Evolutionary conservation across 2,113 vertebrate genomes (phyloP), one percentile per base, ranked within the genome.

Genomic region (Ramphastos sulfuratus): DNA sequence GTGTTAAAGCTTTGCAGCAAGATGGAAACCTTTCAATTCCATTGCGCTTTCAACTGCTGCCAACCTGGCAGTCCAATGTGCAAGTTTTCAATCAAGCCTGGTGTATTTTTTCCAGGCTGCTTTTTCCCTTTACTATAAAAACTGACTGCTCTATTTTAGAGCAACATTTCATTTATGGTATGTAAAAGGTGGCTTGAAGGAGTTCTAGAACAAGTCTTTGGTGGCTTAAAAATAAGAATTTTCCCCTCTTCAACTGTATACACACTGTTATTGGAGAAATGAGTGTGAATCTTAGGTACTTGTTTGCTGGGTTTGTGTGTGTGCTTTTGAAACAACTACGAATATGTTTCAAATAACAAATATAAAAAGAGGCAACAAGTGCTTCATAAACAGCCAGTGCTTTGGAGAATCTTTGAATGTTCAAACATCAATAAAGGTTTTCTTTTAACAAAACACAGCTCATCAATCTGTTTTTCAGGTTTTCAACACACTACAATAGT

Each of bases 11-110:
- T 97, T 93, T 92, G 89, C 3, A 3, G 87, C 6, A 63, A 87
- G 82, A 79, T 94, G 96, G 96, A 95, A 94, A 91, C 64, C 58
- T 94, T 95, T 95, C 93, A 91, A 88, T 94, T 88, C 71, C 86
- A 75, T 21, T 86, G 66, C 52, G 37, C 95, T 96, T 97, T 96
- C 71, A 96, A 92, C 66, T 10, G 6, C 79, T 96, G 97, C 97
- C 97, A 97, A 96, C 75, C 93, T 95, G 96, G 94, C 90, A 93
- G 58, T 93, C 23, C 31, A 72, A 50, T 5, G 2, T 67, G 89
- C 70, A 93, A 94, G 61, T 80, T 93, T 82, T 89, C 90, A 96
- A 86, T 89, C 83, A 75, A 94, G 70, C 75, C 64, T 88, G 76
- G n/a, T 75, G 75, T 56, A 82, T 20, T 90, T 95, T 95, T 96